Evolutionary conservation across 2,797 vertebrate species (phyloP).

Genomic region (Pipistrellus nathusii): DNA sequence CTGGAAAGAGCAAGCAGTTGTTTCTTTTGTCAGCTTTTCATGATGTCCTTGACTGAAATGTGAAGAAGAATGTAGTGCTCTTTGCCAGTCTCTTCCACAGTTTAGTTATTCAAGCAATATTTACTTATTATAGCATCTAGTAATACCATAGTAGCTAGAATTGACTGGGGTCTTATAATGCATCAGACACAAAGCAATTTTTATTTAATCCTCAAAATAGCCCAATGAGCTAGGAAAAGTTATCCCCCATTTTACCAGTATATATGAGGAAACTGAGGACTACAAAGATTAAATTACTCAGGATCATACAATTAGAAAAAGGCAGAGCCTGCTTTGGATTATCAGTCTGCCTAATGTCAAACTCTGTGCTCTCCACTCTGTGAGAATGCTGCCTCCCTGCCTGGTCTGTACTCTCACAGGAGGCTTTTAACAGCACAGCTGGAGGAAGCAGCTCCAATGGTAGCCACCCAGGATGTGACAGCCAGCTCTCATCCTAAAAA

Average conservation of each 20-base stretch:
- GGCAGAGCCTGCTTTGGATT: background rate
- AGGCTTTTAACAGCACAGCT: background rate
- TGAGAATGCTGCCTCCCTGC: background rate
- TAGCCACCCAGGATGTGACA: background rate
- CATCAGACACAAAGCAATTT: conserved; percentile 14
- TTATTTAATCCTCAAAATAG: conserved; percentile 15
- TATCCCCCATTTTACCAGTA: background rate
- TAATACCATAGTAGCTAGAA: conserved; percentile 5
- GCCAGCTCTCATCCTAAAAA: conserved; percentile 19
- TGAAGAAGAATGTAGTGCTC: conserved; percentile 33
- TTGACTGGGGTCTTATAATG: background rate
- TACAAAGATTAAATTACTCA: conserved; percentile 12
- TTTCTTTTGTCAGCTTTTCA: conserved; percentile 30
- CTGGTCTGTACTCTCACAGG: background rate
- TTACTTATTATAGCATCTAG: background rate
- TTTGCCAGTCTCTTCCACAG: background rate
- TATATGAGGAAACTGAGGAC: background rate
- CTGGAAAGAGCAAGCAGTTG: background rate
- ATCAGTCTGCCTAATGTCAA: background rate
- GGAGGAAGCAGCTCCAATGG: conserved; percentile 7
- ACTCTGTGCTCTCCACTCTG: background rate
- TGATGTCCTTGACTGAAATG: background rate
- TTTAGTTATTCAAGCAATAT: conserved; percentile 4
- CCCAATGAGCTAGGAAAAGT: background rate
- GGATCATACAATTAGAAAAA: background rate